Conservation (phyloP, 2,888 invertebrate species). For the Lochmaea crataegi region DNA sequence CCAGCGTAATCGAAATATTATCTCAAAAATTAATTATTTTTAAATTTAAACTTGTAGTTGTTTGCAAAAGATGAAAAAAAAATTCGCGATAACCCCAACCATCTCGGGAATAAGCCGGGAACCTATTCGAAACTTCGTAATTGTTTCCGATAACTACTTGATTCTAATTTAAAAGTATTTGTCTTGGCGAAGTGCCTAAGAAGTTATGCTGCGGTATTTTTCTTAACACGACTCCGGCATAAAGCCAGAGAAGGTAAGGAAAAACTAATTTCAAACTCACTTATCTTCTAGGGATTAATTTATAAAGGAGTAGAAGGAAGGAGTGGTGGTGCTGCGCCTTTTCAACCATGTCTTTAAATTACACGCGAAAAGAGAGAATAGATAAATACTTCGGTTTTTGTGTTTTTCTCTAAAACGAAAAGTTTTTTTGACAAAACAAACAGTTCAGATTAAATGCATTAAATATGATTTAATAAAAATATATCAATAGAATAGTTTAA, state of each 20-base stretch:
- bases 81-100: not conserved
- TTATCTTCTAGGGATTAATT: slow-evolving; percentile 39
- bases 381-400: slow-evolving; percentile 29
- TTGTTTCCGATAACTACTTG: slow-evolving; percentile 31
- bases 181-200: slow-evolving; percentile 26
- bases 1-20: not conserved
- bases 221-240: slow-evolving; percentile 30
- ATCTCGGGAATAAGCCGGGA: not conserved
- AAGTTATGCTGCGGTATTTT: slow-evolving; percentile 35
- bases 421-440: not conserved
- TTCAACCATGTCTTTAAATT: slow-evolving; percentile 31
- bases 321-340: slow-evolving; percentile 11
- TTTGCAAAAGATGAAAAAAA: not conserved
- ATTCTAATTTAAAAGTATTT: slow-evolving; percentile 36
- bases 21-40: not conserved
- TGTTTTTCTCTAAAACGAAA: not conserved
- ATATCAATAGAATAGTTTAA: too few relatives aligned
- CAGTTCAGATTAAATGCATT: not conserved
- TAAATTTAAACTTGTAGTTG: not conserved
- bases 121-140: slow-evolving; percentile 16
- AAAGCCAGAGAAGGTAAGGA: slow-evolving; percentile 34
- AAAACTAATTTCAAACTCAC: slow-evolving; percentile 39
- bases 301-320: slow-evolving; percentile 30
- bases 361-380: slow-evolving; percentile 30
- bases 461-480: not conserved